phyloP scores from a whole-genome alignment of 1,140 invertebrate genomes.

The Littorina saxatilis region DNA sequence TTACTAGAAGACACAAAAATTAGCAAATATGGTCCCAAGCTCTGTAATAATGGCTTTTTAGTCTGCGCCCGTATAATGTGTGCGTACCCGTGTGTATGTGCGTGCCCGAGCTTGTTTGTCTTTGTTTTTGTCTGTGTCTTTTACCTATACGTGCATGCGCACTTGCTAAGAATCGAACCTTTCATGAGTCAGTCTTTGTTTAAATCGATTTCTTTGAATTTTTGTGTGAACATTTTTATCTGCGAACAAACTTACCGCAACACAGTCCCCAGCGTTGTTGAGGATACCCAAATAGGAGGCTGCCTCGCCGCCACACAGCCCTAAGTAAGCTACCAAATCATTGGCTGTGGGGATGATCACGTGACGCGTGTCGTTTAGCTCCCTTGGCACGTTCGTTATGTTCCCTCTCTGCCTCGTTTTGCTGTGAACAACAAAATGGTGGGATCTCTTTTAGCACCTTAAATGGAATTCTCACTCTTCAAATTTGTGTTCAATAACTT shows the following conservation, averaged over 20 bases:
- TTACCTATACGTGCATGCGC: not conserved
- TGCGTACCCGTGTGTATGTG: constrained; percentile 23
- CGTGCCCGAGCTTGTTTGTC: not conserved
- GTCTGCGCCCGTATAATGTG: no score
- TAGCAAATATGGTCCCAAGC: no score
- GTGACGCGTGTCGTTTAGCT: constrained; percentile 51
- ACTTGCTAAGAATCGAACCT: no score
- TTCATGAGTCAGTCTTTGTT: no score
- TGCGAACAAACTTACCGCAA: no score
- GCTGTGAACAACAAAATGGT: constrained; percentile 34
- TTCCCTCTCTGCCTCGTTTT: constrained; percentile 41
- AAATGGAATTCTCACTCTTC: not conserved
- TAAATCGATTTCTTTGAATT: not conserved
- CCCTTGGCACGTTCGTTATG: constrained; percentile 31
- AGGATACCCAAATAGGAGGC: constrained; percentile 57
- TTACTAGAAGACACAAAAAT: no score
- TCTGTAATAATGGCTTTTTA: not conserved
- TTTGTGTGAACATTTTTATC: not conserved
- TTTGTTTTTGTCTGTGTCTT: not conserved
- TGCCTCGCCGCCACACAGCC: constrained; percentile 54
- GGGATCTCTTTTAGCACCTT: not conserved
- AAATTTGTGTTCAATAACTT: not conserved
- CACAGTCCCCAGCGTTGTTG: constrained; percentile 53
- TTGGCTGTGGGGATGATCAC: constrained; percentile 48
- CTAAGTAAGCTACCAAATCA: constrained; percentile 55